Evolutionary conservation across 2,113 vertebrate species (phyloP).

Genomic region (Pelvicachromis taeniatus): DNA sequence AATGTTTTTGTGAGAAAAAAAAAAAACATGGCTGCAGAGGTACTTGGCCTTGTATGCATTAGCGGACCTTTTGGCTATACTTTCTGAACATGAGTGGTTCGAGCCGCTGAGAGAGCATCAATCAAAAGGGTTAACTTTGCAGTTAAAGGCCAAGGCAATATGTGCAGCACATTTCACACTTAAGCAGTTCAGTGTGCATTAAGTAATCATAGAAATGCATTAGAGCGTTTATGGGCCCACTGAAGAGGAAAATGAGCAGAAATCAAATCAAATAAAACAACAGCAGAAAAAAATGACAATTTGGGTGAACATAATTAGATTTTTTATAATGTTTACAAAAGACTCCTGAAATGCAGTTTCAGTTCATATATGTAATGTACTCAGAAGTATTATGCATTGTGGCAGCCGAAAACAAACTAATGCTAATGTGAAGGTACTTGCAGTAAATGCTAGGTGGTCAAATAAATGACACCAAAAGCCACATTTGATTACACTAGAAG

Average conservation of each 20-base stretch:
- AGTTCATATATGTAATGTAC: neutral
- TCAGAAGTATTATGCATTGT: neutral
- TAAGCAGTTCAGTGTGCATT: neutral
- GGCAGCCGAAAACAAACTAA: neutral
- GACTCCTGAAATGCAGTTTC: neutral
- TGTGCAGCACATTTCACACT: neutral
- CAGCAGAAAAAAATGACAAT: neutral
- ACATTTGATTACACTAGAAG: neutral
- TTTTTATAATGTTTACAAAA: neutral
- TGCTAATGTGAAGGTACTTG: neutral
- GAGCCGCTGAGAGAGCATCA: neutral
- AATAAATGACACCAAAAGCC: neutral
- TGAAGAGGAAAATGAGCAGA: neutral
- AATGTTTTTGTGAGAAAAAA: neutral
- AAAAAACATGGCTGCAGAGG: neutral
- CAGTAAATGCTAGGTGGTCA: neutral
- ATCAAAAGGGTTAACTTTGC: neutral
- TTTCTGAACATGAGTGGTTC: neutral
- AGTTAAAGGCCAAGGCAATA: neutral
- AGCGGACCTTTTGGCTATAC: neutral
- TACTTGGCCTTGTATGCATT: neutral
- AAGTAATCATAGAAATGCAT: neutral
- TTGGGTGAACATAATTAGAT: neutral
- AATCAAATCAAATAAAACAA: neutral
- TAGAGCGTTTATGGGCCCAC: neutral